Base-by-base conservation (phyloP, 1,140 invertebrate species). In the Ptiloglossa arizonensis region DNA sequence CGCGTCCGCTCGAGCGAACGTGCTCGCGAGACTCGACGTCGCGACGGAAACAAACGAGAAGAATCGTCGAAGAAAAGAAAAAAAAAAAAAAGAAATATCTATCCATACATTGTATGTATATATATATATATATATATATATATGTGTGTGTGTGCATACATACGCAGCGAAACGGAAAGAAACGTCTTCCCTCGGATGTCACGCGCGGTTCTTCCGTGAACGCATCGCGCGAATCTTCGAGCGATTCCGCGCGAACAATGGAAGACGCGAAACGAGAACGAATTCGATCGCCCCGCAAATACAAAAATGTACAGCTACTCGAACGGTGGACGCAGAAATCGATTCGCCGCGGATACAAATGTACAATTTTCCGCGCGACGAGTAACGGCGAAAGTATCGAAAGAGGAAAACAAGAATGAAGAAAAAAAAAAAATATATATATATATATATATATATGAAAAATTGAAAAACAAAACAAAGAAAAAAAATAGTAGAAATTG, bases 231-330 rank as follows among this genome's bases (percentile, higher is more conserved):
- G 41, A 41, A 41, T 41, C 41, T 41, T 41, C 41, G 8, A 41
- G 11, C 27, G 54, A 48, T 54, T 13, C 54, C 54, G 48, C 54
- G 54, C 24, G 27, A 57, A n/a, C 17, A 19, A 13, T 38, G 57
- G 57, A 60, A 38, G 57, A 60, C 35, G 35, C 35, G 24, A 62
- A 62, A 62, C n/a, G 24, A 32, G 54, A 57, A 60, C 57, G 57
- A 60, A 24, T 19, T 41, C 54, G 32, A 41, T 62, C 35, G 24
- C n/a, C n/a, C n/a, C 59, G 41, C n/a, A 41, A 62, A 62, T 62
- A 24, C 59, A 44, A 62, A 50, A 50, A 62, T 62, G 59, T 44
- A 62, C 59, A 44, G 6, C 8, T 9, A 1, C 46, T 19, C 50
- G 6, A 19, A 41, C 41, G 13, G 41, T 41, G 41, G 8, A 8